phyloP scores from a whole-genome alignment of 2,797 vertebrate species.

The Hirundo rustica region DNA sequence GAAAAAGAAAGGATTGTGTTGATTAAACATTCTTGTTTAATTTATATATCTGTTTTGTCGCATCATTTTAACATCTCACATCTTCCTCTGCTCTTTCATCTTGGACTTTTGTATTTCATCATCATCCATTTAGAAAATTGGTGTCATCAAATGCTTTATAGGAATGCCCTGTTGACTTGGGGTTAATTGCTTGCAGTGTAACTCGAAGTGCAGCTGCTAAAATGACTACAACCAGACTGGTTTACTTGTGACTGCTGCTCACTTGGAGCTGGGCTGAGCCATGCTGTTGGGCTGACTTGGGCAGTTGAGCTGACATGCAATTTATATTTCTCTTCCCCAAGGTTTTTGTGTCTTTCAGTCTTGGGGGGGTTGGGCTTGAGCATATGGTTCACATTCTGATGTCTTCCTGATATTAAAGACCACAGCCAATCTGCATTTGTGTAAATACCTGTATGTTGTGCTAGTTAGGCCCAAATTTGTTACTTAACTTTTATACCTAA shows the following conservation, averaged over 20 bases:
- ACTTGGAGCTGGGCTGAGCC: background rate
- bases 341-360: background rate
- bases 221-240: background rate
- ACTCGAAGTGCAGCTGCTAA: background rate
- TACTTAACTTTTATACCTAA: constrained; percentile 15
- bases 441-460: constrained; percentile 20
- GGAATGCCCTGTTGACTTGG: background rate
- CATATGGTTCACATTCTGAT: background rate
- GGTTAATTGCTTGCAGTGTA: background rate
- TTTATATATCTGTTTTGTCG: constrained; percentile 46
- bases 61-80: background rate
- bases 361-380: background rate
- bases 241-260: background rate
- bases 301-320: background rate
- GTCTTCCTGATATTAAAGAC: background rate
- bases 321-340: background rate
- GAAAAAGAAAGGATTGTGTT: background rate
- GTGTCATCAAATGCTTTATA: background rate
- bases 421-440: background rate
- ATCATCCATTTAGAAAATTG: background rate
- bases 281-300: background rate
- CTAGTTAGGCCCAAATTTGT: constrained; percentile 3
- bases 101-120: background rate
- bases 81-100: background rate
- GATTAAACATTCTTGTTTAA: constrained; percentile 70